Evolutionary conservation across 2,888 invertebrate species (phyloP).

Genomic region (Lithophane ornitopus): DNA sequence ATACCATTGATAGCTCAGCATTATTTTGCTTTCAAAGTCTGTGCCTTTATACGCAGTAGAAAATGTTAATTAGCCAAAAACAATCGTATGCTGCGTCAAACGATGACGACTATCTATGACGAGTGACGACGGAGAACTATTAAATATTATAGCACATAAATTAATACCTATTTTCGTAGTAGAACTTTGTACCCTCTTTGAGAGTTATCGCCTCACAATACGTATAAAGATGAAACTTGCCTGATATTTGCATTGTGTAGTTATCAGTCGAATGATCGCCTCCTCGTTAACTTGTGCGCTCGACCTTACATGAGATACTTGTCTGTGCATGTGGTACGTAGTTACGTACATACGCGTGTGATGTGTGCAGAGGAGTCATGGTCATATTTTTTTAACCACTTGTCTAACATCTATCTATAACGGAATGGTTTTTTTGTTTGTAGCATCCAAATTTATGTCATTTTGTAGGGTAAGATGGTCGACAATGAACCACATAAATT

Average conservation of each 20-base stretch:
- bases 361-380: not conserved
- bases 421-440: not conserved
- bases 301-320: conserved; percentile 5
- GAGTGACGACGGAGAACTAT: conserved; percentile 6
- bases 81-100: not conserved
- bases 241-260: conserved; percentile 21
- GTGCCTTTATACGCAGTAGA: not conserved
- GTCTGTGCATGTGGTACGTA: not conserved
- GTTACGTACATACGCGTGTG: not conserved
- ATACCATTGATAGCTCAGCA: too few species aligned
- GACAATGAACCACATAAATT: too few species aligned
- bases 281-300: conserved; percentile 27
- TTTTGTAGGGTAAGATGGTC: too few species aligned
- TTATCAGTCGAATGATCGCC: conserved; percentile 47
- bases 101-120: not conserved
- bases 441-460: not conserved
- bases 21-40: conserved; percentile 1
- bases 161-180: conserved; percentile 13
- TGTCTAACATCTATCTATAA: conserved; percentile 9
- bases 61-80: not conserved
- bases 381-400: conserved; percentile 14
- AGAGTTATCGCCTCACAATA: conserved; percentile 16
- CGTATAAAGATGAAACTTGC: conserved; percentile 6
- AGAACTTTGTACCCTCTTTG: conserved; percentile 50
- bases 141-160: conserved; percentile 23